Percentiles rank a stretch among this genome's conserved stretches.
Evolutionary conservation across 1,140 invertebrate genomes (phyloP).

Genomic region (Atta colombica): DNA sequence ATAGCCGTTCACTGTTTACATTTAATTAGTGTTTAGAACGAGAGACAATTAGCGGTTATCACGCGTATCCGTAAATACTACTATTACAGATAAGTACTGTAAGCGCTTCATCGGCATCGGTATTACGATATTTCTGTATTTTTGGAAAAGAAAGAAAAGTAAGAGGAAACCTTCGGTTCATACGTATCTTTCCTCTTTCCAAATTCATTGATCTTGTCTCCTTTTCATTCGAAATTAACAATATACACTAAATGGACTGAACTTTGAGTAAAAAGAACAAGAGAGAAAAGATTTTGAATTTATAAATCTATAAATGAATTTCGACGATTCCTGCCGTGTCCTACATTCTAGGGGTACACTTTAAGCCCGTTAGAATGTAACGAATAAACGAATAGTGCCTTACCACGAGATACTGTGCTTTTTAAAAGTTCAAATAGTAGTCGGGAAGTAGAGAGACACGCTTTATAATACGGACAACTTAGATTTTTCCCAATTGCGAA

Average conservation of each 20-base stretch:
- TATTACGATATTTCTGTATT: neutral
- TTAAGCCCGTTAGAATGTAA: slow-evolving; percentile 40
- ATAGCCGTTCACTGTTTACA: slow-evolving; percentile 74
- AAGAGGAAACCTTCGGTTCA: neutral
- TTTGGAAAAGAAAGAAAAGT: neutral
- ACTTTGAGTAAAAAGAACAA: slow-evolving; percentile 20
- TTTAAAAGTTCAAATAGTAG: slow-evolving; percentile 49
- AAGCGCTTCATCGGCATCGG: slow-evolving; percentile 36
- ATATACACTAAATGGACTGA: neutral
- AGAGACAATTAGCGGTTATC: slow-evolving; percentile 41
- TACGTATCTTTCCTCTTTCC: slow-evolving; percentile 12
- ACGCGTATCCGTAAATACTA: slow-evolving; percentile 45
- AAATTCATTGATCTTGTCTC: slow-evolving; percentile 9
- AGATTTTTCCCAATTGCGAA: neutral
- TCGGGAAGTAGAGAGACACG: slow-evolving; percentile 13
- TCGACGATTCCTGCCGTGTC: slow-evolving; percentile 34
- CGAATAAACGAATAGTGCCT: slow-evolving; percentile 54
- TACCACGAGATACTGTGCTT: slow-evolving; percentile 50
- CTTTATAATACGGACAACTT: neutral
- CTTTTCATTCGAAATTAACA: neutral
- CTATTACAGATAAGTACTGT: slow-evolving; percentile 28
- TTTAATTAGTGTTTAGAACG: slow-evolving; percentile 68
- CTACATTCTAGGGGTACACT: slow-evolving; percentile 7
- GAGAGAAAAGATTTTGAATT: slow-evolving; percentile 13
- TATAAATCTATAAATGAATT: slow-evolving; percentile 34